Percentiles rank a stretch among this genome's conserved stretches.
Conservation (phyloP, 1,140 invertebrate genomes). For the Diorhabda elongata region DNA sequence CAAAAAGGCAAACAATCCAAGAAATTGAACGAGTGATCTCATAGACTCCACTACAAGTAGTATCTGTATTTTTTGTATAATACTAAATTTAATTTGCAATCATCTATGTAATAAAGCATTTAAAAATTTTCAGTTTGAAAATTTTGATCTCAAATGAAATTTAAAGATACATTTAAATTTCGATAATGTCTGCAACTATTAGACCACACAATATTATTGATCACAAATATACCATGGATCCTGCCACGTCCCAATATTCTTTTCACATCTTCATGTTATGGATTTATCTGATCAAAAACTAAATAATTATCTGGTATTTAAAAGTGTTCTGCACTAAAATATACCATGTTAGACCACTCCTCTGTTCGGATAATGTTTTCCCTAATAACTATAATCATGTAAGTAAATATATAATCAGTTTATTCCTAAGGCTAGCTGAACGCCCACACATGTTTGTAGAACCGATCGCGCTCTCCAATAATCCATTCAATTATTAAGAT, state of each 20-base stretch:
- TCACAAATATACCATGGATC: background rate
- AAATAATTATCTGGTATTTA: conserved; percentile 35
- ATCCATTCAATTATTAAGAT: background rate
- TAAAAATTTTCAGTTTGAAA: too few relatives aligned
- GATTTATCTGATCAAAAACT: conserved; percentile 31
- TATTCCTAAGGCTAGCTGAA: conserved; percentile 38
- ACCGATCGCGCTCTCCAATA: background rate
- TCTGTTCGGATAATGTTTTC: conserved; percentile 44
- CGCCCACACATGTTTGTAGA: conserved; percentile 34
- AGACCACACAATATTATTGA: background rate
- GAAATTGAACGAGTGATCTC: too few relatives aligned
- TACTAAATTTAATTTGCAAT: too few relatives aligned
- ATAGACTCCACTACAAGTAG: too few relatives aligned
- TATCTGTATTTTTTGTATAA: too few relatives aligned
- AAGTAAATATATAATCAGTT: conserved; percentile 47
- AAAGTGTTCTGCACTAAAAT: conserved; percentile 32
- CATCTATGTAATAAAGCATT: too few relatives aligned
- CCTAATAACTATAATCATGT: conserved; percentile 47
- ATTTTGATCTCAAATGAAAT: too few relatives aligned
- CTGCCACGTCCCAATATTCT: background rate
- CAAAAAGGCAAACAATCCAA: too few relatives aligned
- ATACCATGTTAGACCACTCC: conserved; percentile 37
- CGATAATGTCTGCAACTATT: background rate
- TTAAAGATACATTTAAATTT: too few relatives aligned
- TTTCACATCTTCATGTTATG: conserved; percentile 1